Percentiles rank a stretch among this genome's conserved stretches.
phyloP scores from a whole-genome alignment of 2,113 vertebrate species.

The Gila orcuttii region DNA sequence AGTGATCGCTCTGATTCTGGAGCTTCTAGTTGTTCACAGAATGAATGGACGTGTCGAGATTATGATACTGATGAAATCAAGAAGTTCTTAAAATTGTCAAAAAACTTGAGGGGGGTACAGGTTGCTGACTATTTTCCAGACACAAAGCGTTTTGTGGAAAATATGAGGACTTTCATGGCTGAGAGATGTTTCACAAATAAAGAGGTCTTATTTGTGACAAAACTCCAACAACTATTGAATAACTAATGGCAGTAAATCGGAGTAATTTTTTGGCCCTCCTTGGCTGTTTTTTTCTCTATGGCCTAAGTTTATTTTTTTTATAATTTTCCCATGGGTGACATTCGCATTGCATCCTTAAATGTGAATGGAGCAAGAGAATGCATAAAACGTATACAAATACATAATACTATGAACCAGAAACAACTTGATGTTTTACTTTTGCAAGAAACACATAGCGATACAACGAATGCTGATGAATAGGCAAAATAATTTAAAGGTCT shows the following conservation, averaged over 20 bases:
- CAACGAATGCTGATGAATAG: neutral
- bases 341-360: neutral
- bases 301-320: neutral
- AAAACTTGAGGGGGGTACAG: no score
- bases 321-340: no score
- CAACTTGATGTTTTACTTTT: neutral
- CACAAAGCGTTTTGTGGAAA: no score
- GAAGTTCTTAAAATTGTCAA: no score
- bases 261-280: neutral
- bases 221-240: neutral
- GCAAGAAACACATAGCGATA: neutral
- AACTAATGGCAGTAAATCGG: neutral
- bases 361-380: neutral
- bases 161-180: no score
- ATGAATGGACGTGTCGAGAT: no score
- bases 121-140: no score
- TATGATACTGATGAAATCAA: no score
- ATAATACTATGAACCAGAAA: neutral
- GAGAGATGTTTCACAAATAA: no score
- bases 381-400: neutral
- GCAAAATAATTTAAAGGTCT: neutral
- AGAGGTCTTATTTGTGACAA: no score
- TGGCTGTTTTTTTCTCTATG: neutral
- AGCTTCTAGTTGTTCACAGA: no score
- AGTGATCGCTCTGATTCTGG: no score